A percentile compares a stretch with the other conserved stretches of the same genome.
phyloP scores from a whole-genome alignment of 64 coral and sea anemone species.

The Hydrozoanthus tunicans region DNA sequence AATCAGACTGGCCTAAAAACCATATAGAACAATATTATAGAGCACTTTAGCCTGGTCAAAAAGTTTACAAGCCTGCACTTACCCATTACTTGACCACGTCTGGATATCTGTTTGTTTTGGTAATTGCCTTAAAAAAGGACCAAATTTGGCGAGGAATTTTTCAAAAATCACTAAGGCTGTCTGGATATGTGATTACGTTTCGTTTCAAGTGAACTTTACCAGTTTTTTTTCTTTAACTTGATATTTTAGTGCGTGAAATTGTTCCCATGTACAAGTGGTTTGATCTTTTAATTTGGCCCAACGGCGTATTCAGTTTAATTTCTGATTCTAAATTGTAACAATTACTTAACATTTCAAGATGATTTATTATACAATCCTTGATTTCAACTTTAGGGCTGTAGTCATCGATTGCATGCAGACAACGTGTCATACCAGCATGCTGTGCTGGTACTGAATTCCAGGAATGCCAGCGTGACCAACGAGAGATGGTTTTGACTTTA shows the following conservation, averaged over 20 bases:
- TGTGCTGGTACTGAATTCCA: constrained; percentile 16
- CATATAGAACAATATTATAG: no score
- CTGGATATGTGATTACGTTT: constrained; percentile 40
- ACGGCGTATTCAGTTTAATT: constrained; percentile 32
- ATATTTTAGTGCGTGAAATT: background rate
- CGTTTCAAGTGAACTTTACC: constrained; percentile 11
- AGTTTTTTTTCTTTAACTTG: constrained; percentile 24
- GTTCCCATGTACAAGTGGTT: constrained; percentile 9
- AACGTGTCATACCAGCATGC: constrained; percentile 51
- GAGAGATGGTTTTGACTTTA: constrained; percentile 39
- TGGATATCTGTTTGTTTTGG: constrained; percentile 37
- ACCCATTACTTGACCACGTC: constrained; percentile 9
- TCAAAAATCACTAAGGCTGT: constrained; percentile 13
- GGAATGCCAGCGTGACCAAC: constrained; percentile 32
- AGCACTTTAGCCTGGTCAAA: no score
- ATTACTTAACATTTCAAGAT: constrained; percentile 47
- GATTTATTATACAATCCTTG: constrained; percentile 54
- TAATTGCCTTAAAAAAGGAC: constrained; percentile 18
- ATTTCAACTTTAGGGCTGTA: constrained; percentile 52
- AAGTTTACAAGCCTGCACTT: background rate
- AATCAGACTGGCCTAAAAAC: no score
- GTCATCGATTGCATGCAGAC: constrained; percentile 51
- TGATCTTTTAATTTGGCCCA: constrained; percentile 13
- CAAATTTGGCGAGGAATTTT: constrained; percentile 43
- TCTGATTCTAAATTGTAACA: constrained; percentile 52